Conservation (phyloP, 2,888 invertebrate species). For the Gisinianus flammeolus region DNA sequence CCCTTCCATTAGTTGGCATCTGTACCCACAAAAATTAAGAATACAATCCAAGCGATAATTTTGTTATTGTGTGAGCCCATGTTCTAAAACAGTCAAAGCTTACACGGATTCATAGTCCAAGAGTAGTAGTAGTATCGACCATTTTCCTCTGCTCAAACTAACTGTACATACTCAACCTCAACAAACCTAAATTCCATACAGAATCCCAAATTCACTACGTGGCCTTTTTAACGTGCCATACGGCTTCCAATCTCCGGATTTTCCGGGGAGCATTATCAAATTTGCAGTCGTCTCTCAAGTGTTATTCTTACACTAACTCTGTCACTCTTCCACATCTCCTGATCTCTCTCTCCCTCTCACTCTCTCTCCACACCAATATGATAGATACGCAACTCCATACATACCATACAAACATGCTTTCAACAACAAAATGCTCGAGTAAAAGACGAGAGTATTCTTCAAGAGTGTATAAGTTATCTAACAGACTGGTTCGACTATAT, state of each 20-base stretch:
- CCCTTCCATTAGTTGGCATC: too few species aligned
- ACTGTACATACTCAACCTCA: neutral
- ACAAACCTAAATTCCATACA: neutral
- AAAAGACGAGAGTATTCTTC: too few species aligned
- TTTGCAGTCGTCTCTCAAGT: slow-evolving; percentile 51
- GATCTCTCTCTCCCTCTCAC: slow-evolving; percentile 34
- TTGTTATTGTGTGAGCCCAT: too few species aligned
- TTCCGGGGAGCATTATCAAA: slow-evolving; percentile 49
- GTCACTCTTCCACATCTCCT: slow-evolving; percentile 34
- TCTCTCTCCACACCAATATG: slow-evolving; percentile 40
- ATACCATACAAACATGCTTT: neutral
- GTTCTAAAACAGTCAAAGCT: too few species aligned
- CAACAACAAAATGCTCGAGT: neutral
- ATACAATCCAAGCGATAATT: too few species aligned
- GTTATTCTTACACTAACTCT: slow-evolving; percentile 49
- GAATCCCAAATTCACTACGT: neutral
- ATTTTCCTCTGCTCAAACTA: neutral
- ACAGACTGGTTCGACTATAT: too few species aligned
- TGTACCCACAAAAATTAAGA: too few species aligned
- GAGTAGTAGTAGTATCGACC: too few species aligned
- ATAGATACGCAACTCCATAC: slow-evolving; percentile 26
- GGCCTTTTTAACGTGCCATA: slow-evolving; percentile 1
- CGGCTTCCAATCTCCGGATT: slow-evolving; percentile 41
- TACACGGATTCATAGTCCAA: too few species aligned
- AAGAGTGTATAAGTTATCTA: too few species aligned